A percentile compares a stretch with the other conserved stretches of the same genome.
Conservation (phyloP, 1,140 invertebrate genomes). For the Habropoda laboriosa region DNA sequence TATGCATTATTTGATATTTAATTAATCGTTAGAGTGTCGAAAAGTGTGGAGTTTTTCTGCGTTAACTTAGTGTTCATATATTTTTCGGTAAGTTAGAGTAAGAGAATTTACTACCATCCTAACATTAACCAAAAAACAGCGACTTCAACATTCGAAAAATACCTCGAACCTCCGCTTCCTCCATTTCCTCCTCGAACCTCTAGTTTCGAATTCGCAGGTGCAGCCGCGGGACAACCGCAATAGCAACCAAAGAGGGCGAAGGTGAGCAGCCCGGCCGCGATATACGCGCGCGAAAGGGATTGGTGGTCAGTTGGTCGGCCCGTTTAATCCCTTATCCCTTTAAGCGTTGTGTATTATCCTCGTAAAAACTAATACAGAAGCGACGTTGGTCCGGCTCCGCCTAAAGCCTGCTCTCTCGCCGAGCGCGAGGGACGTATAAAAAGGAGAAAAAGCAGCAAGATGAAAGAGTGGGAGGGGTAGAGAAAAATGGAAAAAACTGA, state of each 20-base stretch:
- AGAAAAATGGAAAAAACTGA: neutral
- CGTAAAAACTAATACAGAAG: conserved; percentile 81
- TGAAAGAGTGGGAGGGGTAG: too few relatives aligned
- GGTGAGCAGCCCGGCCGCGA: neutral
- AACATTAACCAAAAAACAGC: too few relatives aligned
- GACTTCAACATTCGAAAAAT: too few relatives aligned
- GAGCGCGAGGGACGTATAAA: conserved; percentile 55
- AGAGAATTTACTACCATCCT: too few relatives aligned
- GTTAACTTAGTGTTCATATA: too few relatives aligned
- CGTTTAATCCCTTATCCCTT: conserved; percentile 81
- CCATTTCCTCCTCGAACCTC: neutral
- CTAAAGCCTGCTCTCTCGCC: conserved; percentile 73
- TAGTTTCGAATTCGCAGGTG: neutral
- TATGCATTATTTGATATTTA: too few relatives aligned
- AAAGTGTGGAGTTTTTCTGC: too few relatives aligned
- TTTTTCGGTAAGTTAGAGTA: too few relatives aligned
- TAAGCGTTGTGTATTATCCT: conserved; percentile 82
- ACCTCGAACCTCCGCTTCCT: neutral
- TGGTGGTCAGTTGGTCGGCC: conserved; percentile 73
- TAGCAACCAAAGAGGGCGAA: too few relatives aligned
- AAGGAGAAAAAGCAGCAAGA: too few relatives aligned
- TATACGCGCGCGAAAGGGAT: conserved; percentile 51
- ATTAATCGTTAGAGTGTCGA: too few relatives aligned
- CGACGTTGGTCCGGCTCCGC: conserved; percentile 64
- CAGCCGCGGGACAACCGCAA: neutral